A percentile compares a stretch with the other conserved stretches of the same genome.
Conservation (phyloP, 2,797 vertebrate genomes). For the Acanthiza pusilla region DNA sequence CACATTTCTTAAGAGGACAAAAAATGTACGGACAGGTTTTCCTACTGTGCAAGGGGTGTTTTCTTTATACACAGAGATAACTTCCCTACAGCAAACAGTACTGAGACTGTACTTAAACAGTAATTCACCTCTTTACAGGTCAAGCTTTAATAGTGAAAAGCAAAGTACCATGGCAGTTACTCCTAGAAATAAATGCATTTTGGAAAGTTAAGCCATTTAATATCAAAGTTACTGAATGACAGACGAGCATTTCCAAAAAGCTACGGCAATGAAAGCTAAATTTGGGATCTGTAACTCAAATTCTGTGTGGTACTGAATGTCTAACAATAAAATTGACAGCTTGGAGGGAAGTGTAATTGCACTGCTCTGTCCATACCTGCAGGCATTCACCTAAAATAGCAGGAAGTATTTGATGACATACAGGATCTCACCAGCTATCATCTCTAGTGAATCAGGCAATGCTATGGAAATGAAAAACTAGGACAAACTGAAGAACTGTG, state of each 20-base stretch:
- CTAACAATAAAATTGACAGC: constrained; percentile 3
- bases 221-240: constrained; percentile 5
- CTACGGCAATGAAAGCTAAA: neutral
- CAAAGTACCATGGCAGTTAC: neutral
- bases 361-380: neutral
- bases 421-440: neutral
- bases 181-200: neutral
- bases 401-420: neutral
- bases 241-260: neutral
- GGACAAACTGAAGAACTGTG: constrained; percentile 16
- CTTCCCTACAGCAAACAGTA: neutral
- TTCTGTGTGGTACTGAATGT: neutral
- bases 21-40: neutral
- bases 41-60: neutral
- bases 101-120: neutral
- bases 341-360: neutral
- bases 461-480: neutral
- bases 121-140: neutral
- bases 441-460: neutral
- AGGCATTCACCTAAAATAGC: neutral
- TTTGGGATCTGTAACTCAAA: neutral
- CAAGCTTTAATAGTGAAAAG: neutral
- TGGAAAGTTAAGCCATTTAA: neutral
- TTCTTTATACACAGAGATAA: neutral
- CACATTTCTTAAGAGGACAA: neutral